phyloP scores from a whole-genome alignment of 2,113 vertebrate genomes.

The Ornithorhynchus anatinus region DNA sequence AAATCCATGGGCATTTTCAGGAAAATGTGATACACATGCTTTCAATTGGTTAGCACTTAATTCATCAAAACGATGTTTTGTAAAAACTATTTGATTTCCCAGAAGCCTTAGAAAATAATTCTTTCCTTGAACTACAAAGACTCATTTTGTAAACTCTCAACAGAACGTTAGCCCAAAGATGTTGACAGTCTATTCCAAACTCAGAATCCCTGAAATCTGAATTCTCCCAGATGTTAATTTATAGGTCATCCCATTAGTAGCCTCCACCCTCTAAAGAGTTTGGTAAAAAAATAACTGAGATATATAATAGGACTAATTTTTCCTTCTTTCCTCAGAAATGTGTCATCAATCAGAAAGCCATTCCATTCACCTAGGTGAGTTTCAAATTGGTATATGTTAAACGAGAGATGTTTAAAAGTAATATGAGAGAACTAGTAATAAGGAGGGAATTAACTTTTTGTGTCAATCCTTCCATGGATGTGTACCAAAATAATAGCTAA shows the following conservation, averaged over 20 bases:
- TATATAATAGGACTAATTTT: neutral
- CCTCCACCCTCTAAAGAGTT: neutral
- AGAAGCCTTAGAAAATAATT: constrained; percentile 23
- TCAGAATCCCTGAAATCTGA: neutral
- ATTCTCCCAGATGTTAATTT: neutral
- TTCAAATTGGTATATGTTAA: no score
- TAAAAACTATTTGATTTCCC: constrained; percentile 47
- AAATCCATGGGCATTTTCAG: constrained; percentile 36
- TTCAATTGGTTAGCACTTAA: constrained; percentile 47
- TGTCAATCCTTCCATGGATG: no score
- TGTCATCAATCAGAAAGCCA: no score
- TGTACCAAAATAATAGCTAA: no score
- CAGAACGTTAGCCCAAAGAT: neutral
- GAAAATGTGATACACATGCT: constrained; percentile 54
- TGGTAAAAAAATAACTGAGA: no score
- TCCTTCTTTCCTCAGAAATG: no score
- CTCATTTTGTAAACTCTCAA: constrained; percentile 1
- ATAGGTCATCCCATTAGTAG: neutral
- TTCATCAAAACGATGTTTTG: constrained; percentile 46
- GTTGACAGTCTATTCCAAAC: no score
- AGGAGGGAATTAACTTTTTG: no score
- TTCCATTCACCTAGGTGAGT: no score
- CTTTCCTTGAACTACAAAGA: constrained; percentile 15
- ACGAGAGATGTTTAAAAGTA: no score
- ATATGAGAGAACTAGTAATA: no score